Percentiles rank a stretch among this genome's conserved stretches.
Evolutionary conservation across 1,140 invertebrate species (phyloP).

Genomic region (Trichonephila clavata): DNA sequence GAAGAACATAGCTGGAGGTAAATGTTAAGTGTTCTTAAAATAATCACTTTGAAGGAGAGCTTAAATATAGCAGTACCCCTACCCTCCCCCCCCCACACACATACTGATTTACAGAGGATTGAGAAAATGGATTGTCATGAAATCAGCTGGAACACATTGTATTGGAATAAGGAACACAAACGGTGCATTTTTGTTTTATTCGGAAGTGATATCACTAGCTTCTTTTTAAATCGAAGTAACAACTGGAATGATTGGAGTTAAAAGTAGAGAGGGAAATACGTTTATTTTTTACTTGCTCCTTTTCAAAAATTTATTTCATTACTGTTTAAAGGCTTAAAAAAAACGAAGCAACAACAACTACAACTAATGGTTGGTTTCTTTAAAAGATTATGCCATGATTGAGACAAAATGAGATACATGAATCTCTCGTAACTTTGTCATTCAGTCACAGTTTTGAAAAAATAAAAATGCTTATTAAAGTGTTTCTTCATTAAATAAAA

Average conservation of each 20-base stretch:
- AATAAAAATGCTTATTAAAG: no score
- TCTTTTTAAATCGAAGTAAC: neutral
- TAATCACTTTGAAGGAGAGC: neutral
- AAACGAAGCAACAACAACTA: no score
- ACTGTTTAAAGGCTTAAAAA: no score
- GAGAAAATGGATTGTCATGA: neutral
- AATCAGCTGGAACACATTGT: conserved; percentile 21
- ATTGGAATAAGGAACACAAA: neutral
- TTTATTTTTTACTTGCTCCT: neutral
- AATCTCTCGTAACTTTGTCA: no score
- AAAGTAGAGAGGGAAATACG: neutral
- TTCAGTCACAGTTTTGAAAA: no score
- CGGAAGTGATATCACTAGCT: neutral
- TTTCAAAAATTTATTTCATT: neutral
- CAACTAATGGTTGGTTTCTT: no score
- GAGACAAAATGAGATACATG: no score
- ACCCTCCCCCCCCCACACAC: no score
- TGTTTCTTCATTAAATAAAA: no score
- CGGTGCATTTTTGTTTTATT: neutral
- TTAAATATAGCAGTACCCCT: neutral
- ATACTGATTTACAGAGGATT: neutral
- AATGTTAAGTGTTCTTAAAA: neutral
- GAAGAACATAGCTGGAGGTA: neutral
- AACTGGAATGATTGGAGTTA: neutral
- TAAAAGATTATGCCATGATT: no score